Evolutionary conservation across 2,888 invertebrate species (phyloP).

Genomic region (Dicyrtomina minuta): DNA sequence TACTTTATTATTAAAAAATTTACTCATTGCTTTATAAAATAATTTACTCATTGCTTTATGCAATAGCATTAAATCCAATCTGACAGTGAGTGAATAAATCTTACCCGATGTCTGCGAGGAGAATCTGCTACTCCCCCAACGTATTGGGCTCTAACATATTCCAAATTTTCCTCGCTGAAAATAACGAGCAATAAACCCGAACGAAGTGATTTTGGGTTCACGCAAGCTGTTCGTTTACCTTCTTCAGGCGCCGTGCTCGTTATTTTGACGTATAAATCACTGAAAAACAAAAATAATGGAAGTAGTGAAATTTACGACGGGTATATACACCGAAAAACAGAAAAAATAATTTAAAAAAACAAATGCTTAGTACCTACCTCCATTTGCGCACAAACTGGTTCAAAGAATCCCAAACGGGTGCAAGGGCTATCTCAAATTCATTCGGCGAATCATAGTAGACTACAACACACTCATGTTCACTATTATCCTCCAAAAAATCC

Average conservation of each 20-base stretch:
- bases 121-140: constrained; percentile 4
- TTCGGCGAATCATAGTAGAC: constrained; percentile 9
- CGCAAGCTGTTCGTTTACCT: not conserved
- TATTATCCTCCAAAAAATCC: not conserved
- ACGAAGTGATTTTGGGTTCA: not conserved
- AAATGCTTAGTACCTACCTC: not conserved
- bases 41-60: not conserved
- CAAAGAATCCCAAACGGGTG: not conserved
- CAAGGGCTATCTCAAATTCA: constrained; percentile 23
- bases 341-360: not conserved
- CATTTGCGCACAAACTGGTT: constrained; percentile 9
- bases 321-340: no score
- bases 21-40: not conserved
- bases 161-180: constrained; percentile 5
- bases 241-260: not conserved
- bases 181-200: constrained; percentile 22
- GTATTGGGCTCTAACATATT: constrained; percentile 15
- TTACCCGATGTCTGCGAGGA: constrained; percentile 20
- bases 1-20: not conserved
- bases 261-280: constrained; percentile 12
- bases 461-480: constrained; percentile 2
- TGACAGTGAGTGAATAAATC: no score
- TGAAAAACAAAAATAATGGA: constrained; percentile 2
- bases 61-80: not conserved
- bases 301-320: no score